Percentiles rank a stretch among this genome's conserved stretches.
Conservation (phyloP, 2,888 invertebrate species). For the Acronicta leporina region DNA sequence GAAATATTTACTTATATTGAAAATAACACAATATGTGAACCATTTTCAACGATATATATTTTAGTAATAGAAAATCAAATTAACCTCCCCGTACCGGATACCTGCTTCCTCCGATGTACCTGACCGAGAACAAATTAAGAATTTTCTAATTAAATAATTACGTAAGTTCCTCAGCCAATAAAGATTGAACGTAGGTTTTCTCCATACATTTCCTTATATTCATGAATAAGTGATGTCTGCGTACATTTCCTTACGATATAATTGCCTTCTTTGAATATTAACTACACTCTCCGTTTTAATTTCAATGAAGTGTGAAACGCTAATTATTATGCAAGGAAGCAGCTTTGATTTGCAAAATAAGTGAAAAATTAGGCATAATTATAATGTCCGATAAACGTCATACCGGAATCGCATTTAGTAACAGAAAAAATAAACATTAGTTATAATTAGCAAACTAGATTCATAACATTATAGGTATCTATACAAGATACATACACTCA, state of each 20-base stretch:
- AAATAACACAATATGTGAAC: too few relatives aligned
- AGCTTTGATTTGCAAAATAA: neutral
- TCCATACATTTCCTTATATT: slow-evolving; percentile 28
- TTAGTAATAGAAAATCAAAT: too few relatives aligned
- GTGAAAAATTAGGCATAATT: neutral
- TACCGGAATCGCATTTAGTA: neutral
- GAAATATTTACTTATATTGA: too few relatives aligned
- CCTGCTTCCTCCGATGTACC: too few relatives aligned
- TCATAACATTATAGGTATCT: too few relatives aligned
- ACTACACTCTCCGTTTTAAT: slow-evolving; percentile 23
- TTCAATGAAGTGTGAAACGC: neutral
- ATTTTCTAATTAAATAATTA: too few relatives aligned
- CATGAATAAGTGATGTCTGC: slow-evolving; percentile 25
- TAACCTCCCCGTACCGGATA: too few relatives aligned
- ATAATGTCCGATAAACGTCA: neutral
- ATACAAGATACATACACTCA: too few relatives aligned
- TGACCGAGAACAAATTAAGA: too few relatives aligned
- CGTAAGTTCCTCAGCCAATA: too few relatives aligned
- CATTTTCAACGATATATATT: too few relatives aligned
- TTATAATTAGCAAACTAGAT: too few relatives aligned
- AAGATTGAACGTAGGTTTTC: neutral
- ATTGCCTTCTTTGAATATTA: slow-evolving; percentile 34
- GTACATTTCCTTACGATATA: slow-evolving; percentile 32
- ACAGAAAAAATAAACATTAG: neutral
- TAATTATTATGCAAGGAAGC: neutral